Base-by-base conservation (phyloP, 2,888 invertebrate genomes). In the Cyaniris semiargus region DNA sequence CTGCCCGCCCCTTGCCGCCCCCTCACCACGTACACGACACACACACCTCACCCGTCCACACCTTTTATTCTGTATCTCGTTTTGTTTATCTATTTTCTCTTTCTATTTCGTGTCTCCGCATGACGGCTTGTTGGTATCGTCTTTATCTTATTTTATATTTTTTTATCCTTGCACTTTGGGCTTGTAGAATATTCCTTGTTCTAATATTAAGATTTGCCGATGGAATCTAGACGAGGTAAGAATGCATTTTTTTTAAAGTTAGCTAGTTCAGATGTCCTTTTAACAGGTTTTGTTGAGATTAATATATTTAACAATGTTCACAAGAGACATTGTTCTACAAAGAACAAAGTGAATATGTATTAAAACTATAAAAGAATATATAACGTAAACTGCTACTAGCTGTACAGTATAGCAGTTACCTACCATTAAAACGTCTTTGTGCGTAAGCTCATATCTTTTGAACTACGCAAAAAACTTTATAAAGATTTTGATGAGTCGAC, bases 1-100 rank as follows among this genome's bases (percentile, higher is more conserved):
- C 72, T 71, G 71, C 38, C 44, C 38, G 44, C 18, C 71, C 76
- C 80, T 70, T 76, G 79, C 77, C 79, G 77, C 79, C 81, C 81
- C 80, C 81, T 82, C 34, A 71, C 31, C 71, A 72, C 70, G 21
- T 80, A 79, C 83, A 80, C 79, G 78, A 80, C 80, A 79, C 83
- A 85, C 84, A 82, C 81, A 76, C 81, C 80, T 81, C 83, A 81
- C 84, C 83, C 82, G 83, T 82, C 82, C 83, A 85, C 85, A 83
- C 82, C 80, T 83, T 76, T 79, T 78, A 72, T 77, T 79, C 72
- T 71, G 31, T 34, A 21, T 77, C 34, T 58, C 31, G 15, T 72
- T 76, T 71, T 56, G 38, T 77, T 31, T 56, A 71, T 72, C 72
- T 72, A 27, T 38, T 76, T 27, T 77, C 71, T 34, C 21, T 76